These are phyloP conservation scores for Lepus europaeus DNA, from an alignment of 2,113 vertebrate species.

Conservation along the genomic window DNA sequence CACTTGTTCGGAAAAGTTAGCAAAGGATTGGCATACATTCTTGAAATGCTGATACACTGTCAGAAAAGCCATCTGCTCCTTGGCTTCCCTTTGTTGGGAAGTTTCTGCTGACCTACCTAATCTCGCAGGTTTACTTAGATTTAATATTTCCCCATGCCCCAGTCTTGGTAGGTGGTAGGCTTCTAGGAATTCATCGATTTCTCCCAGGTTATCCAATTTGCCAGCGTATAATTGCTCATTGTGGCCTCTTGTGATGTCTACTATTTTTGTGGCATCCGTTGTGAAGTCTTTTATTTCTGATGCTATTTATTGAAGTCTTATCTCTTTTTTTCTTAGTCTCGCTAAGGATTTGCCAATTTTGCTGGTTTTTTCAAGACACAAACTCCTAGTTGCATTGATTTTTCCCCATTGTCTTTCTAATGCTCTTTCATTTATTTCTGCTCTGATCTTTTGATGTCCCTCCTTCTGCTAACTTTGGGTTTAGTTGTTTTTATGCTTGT, in stretches of 20 bases:
- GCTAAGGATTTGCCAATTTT: not conserved
- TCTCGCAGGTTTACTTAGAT: not conserved
- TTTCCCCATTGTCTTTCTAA: not conserved
- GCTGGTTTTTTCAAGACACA: not conserved
- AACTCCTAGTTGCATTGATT: not conserved
- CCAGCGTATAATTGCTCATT: not conserved
- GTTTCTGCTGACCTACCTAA: not conserved
- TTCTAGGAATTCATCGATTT: not conserved
- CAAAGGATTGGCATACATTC: not conserved
- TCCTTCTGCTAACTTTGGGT: not conserved
- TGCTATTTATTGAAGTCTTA: not conserved
- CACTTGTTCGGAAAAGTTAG: not conserved
- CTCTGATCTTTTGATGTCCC: not conserved
- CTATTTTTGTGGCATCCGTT: not conserved
- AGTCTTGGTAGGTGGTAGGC: not conserved
- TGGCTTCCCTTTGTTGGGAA: not conserved
- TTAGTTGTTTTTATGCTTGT: not conserved
- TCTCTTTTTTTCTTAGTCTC: not conserved
- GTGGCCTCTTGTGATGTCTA: not conserved
- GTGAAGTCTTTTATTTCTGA: not conserved
- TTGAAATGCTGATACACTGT: not conserved
- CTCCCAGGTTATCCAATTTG: not conserved
- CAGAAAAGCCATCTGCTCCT: not conserved
- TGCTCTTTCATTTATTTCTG: not conserved
- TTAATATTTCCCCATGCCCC: not conserved